These are phyloP conservation scores for Sisor rabdophorus DNA, from an alignment of 2,113 vertebrate species.

Conservation along the genomic window DNA sequence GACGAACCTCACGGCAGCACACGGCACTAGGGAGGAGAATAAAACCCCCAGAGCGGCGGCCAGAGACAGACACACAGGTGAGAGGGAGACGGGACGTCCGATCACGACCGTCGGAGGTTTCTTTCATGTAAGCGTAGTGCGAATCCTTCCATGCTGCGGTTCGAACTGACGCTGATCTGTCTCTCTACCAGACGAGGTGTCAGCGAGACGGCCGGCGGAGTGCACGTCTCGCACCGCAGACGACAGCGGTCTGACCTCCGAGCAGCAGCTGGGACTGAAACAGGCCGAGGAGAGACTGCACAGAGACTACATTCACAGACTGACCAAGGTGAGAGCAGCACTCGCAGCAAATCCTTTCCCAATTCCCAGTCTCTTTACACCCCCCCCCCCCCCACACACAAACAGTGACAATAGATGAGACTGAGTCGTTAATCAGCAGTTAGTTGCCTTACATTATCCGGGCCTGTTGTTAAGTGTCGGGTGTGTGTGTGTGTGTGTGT, in stretches of 20 bases:
- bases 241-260: constrained; percentile 76
- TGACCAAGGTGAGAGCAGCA: constrained; percentile 78
- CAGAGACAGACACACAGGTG: constrained; percentile 56
- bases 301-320: constrained; percentile 93
- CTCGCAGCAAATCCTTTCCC: no score
- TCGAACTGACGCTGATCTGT: background rate
- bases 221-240: constrained; percentile 60
- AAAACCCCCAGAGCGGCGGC: constrained; percentile 12
- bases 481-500: constrained; percentile 26
- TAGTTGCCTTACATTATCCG: background rate
- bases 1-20: constrained; percentile 4
- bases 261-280: constrained; percentile 92
- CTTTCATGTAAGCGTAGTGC: no score
- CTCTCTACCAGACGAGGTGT: constrained; percentile 67
- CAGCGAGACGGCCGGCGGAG: constrained; percentile 66
- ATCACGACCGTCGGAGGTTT: no score
- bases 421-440: background rate
- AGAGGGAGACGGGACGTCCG: background rate
- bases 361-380: no score
- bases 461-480: constrained; percentile 14
- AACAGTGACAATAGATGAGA: background rate
- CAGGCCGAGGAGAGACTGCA: constrained; percentile 95
- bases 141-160: background rate
- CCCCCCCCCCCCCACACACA: background rate
- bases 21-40: constrained; percentile 39